phyloP scores from a whole-genome alignment of 2,888 invertebrate species.

The Drosophila kuntzei region DNA sequence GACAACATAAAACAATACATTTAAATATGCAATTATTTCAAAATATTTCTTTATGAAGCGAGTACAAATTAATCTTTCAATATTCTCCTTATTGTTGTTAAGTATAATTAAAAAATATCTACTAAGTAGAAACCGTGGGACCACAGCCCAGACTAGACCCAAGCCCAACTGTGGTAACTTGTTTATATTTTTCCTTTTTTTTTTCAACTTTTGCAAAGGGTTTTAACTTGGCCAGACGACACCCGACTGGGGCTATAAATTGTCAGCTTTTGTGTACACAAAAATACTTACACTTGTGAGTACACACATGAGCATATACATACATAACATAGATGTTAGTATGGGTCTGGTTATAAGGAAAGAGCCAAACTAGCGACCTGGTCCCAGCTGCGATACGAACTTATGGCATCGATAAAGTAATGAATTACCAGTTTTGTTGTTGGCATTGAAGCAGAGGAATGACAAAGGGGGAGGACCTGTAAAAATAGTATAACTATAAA shows the following conservation, averaged over 20 bases:
- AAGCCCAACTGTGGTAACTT: constrained; percentile 10
- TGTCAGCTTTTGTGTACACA: constrained; percentile 75
- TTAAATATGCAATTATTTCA: background rate
- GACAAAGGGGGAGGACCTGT: constrained; percentile 13
- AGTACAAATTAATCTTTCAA: background rate
- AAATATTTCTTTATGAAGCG: background rate
- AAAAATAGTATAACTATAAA: constrained; percentile 68
- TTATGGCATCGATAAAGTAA: constrained; percentile 82
- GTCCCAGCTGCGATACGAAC: constrained; percentile 78
- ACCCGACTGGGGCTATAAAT: constrained; percentile 68
- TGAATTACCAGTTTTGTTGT: constrained; percentile 76
- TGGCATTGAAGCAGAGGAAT: constrained; percentile 4
- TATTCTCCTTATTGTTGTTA: background rate
- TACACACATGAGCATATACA: constrained; percentile 6
- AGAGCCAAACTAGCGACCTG: constrained; percentile 44
- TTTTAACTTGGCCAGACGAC: constrained; percentile 58
- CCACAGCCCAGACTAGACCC: constrained; percentile 21
- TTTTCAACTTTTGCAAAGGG: constrained; percentile 42
- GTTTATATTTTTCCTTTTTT: constrained; percentile 9
- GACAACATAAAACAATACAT: background rate
- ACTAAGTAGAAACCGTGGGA: constrained; percentile 31
- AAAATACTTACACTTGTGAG: constrained; percentile 52
- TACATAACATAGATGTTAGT: background rate
- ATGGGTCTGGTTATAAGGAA: constrained; percentile 19
- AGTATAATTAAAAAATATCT: constrained; percentile 37